These are phyloP conservation scores for Sandelia bainsii DNA, from an alignment of 2,797 vertebrate species.

Conservation along the genomic window DNA sequence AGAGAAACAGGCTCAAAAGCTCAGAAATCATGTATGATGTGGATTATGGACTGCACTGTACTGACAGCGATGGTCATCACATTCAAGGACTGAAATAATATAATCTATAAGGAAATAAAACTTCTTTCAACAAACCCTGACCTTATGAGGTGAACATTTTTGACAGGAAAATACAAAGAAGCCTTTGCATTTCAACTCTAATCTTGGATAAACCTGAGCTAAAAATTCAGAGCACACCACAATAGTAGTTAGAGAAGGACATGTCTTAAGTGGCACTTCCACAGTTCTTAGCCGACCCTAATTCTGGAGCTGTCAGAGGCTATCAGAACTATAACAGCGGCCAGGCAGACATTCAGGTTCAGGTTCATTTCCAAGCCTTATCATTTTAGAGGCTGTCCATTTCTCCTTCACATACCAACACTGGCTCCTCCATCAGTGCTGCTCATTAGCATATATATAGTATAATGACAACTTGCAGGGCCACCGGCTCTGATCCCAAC, in stretches of 20 bases:
- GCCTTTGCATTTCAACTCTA: slow-evolving; percentile 58
- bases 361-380: slow-evolving; percentile 82
- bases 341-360: slow-evolving; percentile 76
- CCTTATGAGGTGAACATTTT: slow-evolving; percentile 51
- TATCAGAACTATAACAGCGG: slow-evolving; percentile 80
- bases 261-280: slow-evolving; percentile 82
- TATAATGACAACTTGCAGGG: slow-evolving; percentile 83
- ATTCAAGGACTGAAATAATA: slow-evolving; percentile 62
- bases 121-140: slow-evolving; percentile 65
- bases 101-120: slow-evolving; percentile 69
- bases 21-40: slow-evolving; percentile 61
- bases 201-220: slow-evolving; percentile 74
- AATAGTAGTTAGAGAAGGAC: slow-evolving; percentile 76
- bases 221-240: slow-evolving; percentile 72
- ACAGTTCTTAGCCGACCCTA: slow-evolving; percentile 79
- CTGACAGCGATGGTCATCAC: slow-evolving; percentile 53
- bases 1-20: slow-evolving; percentile 59
- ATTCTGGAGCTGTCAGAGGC: slow-evolving; percentile 84
- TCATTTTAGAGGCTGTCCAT: slow-evolving; percentile 81
- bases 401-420: slow-evolving; percentile 80
- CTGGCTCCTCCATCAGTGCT: slow-evolving; percentile 77
- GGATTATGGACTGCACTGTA: slow-evolving; percentile 61
- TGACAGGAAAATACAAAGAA: slow-evolving; percentile 59
- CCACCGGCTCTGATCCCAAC: slow-evolving; percentile 80
- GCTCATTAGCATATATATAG: slow-evolving; percentile 86